Conservation (phyloP, 2,113 vertebrate species). For the Guaruba guarouba region DNA sequence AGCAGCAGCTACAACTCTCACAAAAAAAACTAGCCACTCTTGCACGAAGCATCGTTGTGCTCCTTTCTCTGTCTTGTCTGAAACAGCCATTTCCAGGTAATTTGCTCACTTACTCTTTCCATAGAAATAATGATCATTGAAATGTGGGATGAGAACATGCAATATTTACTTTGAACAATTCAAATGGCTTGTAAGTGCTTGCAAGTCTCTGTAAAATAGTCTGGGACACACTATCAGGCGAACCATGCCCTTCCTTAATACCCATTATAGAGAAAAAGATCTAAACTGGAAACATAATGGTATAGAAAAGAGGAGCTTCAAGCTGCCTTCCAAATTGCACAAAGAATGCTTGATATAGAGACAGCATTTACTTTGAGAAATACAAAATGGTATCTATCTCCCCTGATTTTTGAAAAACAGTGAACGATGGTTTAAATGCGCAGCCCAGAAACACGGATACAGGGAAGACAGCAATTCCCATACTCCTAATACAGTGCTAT, state of each 20-base stretch:
- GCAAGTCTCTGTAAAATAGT: neutral
- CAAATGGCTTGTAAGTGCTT: neutral
- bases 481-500: neutral
- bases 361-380: constrained; percentile 55
- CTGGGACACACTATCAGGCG: neutral
- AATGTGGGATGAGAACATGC: neutral
- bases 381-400: constrained; percentile 39
- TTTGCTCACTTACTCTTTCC: neutral
- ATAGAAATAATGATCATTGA: neutral
- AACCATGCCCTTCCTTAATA: neutral
- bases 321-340: constrained; percentile 32
- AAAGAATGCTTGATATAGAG: constrained; percentile 13
- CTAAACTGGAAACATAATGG: neutral
- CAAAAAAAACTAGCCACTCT: neutral
- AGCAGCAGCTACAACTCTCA: neutral
- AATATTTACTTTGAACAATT: neutral
- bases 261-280: neutral
- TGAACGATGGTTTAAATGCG: constrained; percentile 16
- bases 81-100: neutral
- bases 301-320: constrained; percentile 25
- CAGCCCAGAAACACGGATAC: constrained; percentile 31
- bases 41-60: neutral
- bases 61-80: neutral
- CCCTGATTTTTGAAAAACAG: constrained; percentile 58
- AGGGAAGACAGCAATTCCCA: constrained; percentile 37